A percentile compares a stretch with the other conserved stretches of the same genome.
Evolutionary conservation across 1,140 invertebrate species (phyloP).

Genomic region (Pseudomyrmex concolor): DNA sequence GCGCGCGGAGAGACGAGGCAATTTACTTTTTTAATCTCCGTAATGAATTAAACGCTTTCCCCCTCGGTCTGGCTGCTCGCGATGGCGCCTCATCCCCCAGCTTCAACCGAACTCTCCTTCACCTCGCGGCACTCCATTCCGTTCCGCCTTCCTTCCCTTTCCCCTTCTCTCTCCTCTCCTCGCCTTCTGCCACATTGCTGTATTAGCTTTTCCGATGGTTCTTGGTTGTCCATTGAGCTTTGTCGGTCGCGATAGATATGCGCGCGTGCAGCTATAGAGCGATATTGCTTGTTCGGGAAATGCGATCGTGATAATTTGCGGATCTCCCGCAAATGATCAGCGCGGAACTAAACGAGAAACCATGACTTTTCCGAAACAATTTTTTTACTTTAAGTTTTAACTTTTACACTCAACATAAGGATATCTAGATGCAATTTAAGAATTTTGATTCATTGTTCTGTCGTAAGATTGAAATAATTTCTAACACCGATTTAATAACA

Average conservation of each 20-base stretch:
- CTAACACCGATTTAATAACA: not conserved
- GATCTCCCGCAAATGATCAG: not conserved
- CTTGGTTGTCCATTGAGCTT: conserved; percentile 57
- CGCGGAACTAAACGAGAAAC: not conserved
- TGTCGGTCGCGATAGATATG: conserved; percentile 49
- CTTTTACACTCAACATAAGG: not conserved
- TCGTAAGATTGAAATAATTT: conserved; percentile 13
- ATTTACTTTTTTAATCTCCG: conserved; percentile 83
- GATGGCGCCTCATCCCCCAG: conserved; percentile 39
- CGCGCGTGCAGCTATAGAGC: conserved; percentile 51
- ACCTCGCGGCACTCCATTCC: conserved; percentile 30
- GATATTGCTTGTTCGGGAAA: conserved; percentile 46
- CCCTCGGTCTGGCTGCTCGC: conserved; percentile 45
- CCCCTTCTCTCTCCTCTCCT: too few species aligned
- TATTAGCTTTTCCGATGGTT: conserved; percentile 63
- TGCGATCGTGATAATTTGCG: conserved; percentile 50
- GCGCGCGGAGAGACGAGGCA: conserved; percentile 78
- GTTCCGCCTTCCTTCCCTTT: not conserved
- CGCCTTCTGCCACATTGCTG: conserved; percentile 25
- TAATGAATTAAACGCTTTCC: conserved; percentile 82
- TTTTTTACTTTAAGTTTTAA: conserved; percentile 15
- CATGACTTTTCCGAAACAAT: not conserved
- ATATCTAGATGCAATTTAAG: not conserved
- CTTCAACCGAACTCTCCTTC: conserved; percentile 38
- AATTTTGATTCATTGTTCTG: conserved; percentile 17